Evolutionary conservation across 2,888 invertebrate species (phyloP), one percentile per base, ranked within the genome.

Genomic region (Quadroppia sp.): DNA sequence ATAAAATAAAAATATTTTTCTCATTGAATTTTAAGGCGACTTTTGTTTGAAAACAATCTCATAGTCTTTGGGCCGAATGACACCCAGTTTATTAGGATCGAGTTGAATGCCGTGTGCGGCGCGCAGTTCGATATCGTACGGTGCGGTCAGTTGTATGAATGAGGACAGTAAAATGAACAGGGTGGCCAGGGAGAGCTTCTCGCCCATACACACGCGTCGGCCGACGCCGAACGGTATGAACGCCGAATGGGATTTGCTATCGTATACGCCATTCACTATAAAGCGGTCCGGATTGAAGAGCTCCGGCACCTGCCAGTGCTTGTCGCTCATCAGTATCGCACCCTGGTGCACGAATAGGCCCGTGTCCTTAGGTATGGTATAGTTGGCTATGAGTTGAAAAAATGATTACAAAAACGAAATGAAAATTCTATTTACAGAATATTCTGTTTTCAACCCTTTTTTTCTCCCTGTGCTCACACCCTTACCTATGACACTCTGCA

Each of bases 41-140:
- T n/a, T n/a, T n/a, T n/a, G n/a, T n/a, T n/a, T n/a, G n/a, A n/a
- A n/a, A n/a, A n/a, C n/a, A n/a, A n/a, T n/a, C n/a, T n/a, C n/a
- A n/a, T n/a, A n/a, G n/a, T n/a, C n/a, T n/a, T n/a, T n/a, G n/a
- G n/a, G n/a, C n/a, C n/a, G n/a, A n/a, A n/a, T n/a, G n/a, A n/a
- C n/a, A n/a, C n/a, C n/a, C n/a, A n/a, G n/a, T n/a, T n/a, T n/a
- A n/a, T n/a, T n/a, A n/a, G n/a, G n/a, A 2, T 84, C 84, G 25
- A 88, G 84, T 81, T 89, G 88, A 36, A 36, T 4, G 11, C 36
- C 36, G 11, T 4, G 11, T 4, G 4, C 11, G 6, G 2, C 15
- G 45, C 15, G 6, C 2, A 45, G 45, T 2, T 25, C 25, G 42
- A 71, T 71, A 13, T 53, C 71, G 13, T 71, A 71, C 1, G 25